Conservation (phyloP, 2,113 vertebrate genomes). For the Elanus axillaris region DNA sequence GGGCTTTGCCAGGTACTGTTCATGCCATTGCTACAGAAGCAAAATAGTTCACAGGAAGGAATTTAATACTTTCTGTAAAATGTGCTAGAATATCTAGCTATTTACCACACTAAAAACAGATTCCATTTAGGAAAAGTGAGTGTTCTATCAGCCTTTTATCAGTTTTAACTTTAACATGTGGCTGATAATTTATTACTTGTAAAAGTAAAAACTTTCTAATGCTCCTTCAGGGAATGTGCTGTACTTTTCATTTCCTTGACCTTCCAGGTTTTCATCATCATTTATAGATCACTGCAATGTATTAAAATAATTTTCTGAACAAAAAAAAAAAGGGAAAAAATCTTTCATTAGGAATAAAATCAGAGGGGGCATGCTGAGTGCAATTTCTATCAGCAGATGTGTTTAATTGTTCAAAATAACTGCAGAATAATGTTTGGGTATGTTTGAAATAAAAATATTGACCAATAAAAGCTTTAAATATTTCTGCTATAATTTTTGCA, state of each 20-base stretch:
- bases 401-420: not conserved
- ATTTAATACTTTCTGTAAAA: not conserved
- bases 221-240: not conserved
- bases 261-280: not conserved
- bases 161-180: not conserved
- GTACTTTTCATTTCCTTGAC: conserved; percentile 5
- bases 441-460: not conserved
- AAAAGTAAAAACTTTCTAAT: not conserved
- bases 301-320: not conserved
- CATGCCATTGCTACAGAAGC: not conserved
- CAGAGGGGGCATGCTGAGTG: not conserved
- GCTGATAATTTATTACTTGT: not conserved
- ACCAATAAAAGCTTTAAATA: not conserved
- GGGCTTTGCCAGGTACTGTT: not conserved
- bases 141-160: not conserved
- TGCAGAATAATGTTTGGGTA: not conserved
- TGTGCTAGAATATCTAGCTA: not conserved
- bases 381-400: not conserved
- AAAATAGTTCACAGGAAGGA: not conserved
- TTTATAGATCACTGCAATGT: not conserved
- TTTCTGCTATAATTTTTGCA: not conserved
- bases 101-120: not conserved
- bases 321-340: not conserved
- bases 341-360: not conserved
- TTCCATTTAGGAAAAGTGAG: not conserved